Conservation (phyloP, 1,140 invertebrate species). For the Euwallacea fornicatus region DNA sequence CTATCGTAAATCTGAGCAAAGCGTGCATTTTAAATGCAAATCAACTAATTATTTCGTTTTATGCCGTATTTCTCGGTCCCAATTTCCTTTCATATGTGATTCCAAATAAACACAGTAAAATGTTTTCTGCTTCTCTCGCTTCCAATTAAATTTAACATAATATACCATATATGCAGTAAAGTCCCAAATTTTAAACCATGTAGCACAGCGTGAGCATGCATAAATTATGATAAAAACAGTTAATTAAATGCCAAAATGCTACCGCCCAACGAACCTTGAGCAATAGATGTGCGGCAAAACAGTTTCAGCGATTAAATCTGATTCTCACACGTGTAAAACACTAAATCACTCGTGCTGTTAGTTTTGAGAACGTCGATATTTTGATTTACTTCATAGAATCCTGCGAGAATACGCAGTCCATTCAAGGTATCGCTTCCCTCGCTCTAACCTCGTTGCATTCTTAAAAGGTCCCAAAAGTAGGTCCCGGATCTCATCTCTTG, state of each 20-base stretch:
- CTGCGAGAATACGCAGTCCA: no score
- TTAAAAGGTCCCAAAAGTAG: constrained; percentile 30
- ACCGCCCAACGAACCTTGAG: neutral
- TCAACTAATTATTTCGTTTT: no score
- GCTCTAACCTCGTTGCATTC: constrained; percentile 17
- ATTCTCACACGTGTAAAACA: no score
- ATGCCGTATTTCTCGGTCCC: no score
- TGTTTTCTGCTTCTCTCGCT: neutral
- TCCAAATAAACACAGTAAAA: constrained; percentile 5
- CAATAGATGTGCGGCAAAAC: no score
- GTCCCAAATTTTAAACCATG: constrained; percentile 10
- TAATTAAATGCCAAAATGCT: constrained; percentile 19
- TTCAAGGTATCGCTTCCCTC: neutral
- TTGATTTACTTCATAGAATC: no score
- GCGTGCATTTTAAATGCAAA: no score
- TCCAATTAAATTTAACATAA: constrained; percentile 16
- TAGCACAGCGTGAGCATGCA: constrained; percentile 14
- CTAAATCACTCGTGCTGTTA: no score
- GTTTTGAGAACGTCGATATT: no score
- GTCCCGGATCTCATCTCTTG: constrained; percentile 33
- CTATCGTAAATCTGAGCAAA: no score
- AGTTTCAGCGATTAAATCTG: no score
- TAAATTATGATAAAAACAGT: constrained; percentile 26
- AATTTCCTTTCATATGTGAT: neutral
- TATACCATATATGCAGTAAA: constrained; percentile 18